Evolutionary conservation across 2,797 vertebrate species (phyloP), one percentile per base, ranked within the genome.

Genomic region (Cynodonichthys magdalenae): DNA sequence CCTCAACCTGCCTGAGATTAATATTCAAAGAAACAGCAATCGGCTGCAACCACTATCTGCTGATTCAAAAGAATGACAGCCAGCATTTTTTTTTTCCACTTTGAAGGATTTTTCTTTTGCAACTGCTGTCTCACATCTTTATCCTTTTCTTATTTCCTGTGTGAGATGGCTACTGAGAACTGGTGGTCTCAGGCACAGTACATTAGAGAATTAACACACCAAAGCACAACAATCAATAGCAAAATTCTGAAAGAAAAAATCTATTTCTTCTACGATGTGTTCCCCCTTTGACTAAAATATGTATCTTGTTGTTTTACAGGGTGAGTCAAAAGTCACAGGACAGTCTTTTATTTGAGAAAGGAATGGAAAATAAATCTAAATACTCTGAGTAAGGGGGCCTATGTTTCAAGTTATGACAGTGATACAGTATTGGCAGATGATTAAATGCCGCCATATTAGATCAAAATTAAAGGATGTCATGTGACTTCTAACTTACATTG

Each of bases 151-250:
- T 18, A 27, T 17, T 62, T 68, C 50, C 61, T 59, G 12, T 72
- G 53, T 71, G 44, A 51, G 71, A 70, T 24, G 8, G 17, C 65
- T 61, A 68, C 70, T 70, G 59, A 69, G 60, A 75, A 53, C 53
- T 50, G 36, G 61, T 39, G 59, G 62, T 72, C 46, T 60, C 20
- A 24, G 51, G 7, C 15, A 20, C 10, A 34, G 36, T 12, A 29
- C 63, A 14, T 41, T 44, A 52, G 0, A 15, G 4, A 7, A n/a
- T n/a, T n/a, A 59, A 5, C 11, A 31, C 56, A 44, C 15, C 46
- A 31, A n/a, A 47, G 36, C 24, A 70, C 50, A 41, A 4, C 6
- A 48, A 27, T 68, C 45, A 60, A 8, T 20, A n/a, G 0, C 28
- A 4, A n/a, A 46, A 31, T 64, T 18, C 55, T 41, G 18, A 42